Evolutionary conservation across 2,888 invertebrate genomes (phyloP), one percentile per base, ranked within the genome.

Genomic region (Steromphala cineraria): DNA sequence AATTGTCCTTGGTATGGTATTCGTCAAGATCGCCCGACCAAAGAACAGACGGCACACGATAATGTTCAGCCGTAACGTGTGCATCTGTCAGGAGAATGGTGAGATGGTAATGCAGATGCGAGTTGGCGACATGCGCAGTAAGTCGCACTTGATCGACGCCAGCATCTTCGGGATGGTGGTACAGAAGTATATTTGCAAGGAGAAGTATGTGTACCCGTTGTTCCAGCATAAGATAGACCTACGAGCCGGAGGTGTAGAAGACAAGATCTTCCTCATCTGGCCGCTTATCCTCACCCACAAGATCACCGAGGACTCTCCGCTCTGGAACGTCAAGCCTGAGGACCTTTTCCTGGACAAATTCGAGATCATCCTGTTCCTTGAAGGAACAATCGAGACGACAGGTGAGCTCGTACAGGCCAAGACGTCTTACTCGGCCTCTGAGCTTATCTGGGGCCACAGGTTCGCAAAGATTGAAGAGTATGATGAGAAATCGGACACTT

Each of bases 241-340:
- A 67, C 97, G 98, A 89, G 97, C 97, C 0, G 97, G 97, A 89
- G 97, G 96, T 17, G 97, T 97, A 91, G 97, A 97, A 91, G 98
- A 98, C 93, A 95, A 97, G 80, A 95, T 99, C 85, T 98, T 99
- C 95, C 97, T 99, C 93, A 98, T 99, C 90, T 99, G 99, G 99
- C 99, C 99, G 1, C 98, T 97, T 90, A 98, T 97, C 36, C 97
- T 99, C 85, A 98, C 97, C 36, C 99, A 99, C 94, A 97, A 96
- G 94, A 99, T 98, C 92, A 97, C 97, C 92, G 96, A 96, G 83
- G 95, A 95, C 84, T 97, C 97, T 80, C 99, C 98, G 0, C 95
- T 98, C 53, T 99, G 97, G 94, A 96, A 96, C 91, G 95, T 98
- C 89, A 96, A 97, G 0, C 98, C 98, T 17, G 96, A 96, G 71